Evolutionary conservation across 1,140 invertebrate species (phyloP).

Genomic region (Drosophila tsacasi): DNA sequence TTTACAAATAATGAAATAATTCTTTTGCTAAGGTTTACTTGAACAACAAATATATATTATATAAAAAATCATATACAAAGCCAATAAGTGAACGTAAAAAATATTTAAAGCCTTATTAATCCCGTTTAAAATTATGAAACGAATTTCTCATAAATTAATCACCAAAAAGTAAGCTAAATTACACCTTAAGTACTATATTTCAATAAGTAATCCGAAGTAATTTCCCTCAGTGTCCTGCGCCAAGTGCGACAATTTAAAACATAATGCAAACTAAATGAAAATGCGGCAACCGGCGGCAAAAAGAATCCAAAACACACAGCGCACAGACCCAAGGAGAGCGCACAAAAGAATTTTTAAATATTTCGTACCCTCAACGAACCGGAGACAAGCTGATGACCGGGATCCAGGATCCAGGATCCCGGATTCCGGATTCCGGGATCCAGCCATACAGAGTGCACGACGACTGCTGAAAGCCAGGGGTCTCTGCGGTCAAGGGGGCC

Average conservation of each 20-base stretch:
- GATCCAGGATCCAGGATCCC: conserved; percentile 1
- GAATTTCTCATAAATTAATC: background rate
- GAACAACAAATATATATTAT: too few relatives aligned
- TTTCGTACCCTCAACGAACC: conserved; percentile 62
- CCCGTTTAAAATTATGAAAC: background rate
- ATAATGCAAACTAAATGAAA: conserved; percentile 84
- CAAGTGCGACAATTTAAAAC: conserved; percentile 77
- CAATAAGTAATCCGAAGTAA: too few relatives aligned
- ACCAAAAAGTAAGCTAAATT: background rate
- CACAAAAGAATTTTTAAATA: conserved; percentile 83
- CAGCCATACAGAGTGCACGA: background rate
- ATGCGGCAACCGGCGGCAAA: conserved; percentile 50
- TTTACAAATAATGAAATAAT: too few relatives aligned
- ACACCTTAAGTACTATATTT: too few relatives aligned
- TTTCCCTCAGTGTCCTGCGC: conserved; percentile 33
- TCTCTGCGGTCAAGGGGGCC: conserved; percentile 51
- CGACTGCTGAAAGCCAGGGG: conserved; percentile 10
- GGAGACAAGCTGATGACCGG: conserved; percentile 53
- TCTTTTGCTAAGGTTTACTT: too few relatives aligned
- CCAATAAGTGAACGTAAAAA: too few relatives aligned
- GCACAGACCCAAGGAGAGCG: conserved; percentile 10
- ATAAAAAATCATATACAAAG: too few relatives aligned
- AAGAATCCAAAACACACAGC: background rate
- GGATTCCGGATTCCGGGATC: background rate
- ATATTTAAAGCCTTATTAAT: background rate